phyloP scores from a whole-genome alignment of 2,797 vertebrate genomes.

The Anguilla megastoma region DNA sequence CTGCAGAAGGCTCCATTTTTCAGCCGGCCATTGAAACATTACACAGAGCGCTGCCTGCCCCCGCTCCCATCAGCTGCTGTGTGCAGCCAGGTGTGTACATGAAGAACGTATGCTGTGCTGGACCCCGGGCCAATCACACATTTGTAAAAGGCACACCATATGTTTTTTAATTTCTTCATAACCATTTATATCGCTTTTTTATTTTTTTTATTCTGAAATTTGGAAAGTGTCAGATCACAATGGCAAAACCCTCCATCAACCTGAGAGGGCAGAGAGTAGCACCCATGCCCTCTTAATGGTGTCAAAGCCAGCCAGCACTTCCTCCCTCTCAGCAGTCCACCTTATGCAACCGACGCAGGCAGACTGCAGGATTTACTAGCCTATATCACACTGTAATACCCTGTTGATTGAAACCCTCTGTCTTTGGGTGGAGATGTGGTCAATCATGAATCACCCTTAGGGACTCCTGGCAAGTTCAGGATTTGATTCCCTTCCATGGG shows the following conservation, averaged over 20 bases:
- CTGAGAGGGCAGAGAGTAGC: not conserved
- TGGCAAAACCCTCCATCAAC: not conserved
- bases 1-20: constrained; percentile 69
- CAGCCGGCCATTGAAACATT: constrained; percentile 62
- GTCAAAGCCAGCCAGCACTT: not conserved
- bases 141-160: not conserved
- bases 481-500: not conserved
- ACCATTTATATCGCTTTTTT: not conserved
- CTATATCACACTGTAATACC: not conserved
- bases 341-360: not conserved
- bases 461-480: not conserved
- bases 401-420: not conserved
- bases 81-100: not conserved
- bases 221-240: not conserved
- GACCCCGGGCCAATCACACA: not conserved
- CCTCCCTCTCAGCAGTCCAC: not conserved
- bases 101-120: not conserved
- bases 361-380: constrained; percentile 4
- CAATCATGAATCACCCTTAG: not conserved
- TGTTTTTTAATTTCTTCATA: not conserved
- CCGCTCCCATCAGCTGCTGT: constrained; percentile 66
- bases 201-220: not conserved
- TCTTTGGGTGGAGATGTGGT: not conserved
- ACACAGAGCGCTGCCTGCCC: constrained; percentile 63
- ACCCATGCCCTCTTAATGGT: not conserved